These are phyloP conservation scores for Timema podura DNA, from an alignment of 2,888 invertebrate species.

Conservation along the genomic window DNA sequence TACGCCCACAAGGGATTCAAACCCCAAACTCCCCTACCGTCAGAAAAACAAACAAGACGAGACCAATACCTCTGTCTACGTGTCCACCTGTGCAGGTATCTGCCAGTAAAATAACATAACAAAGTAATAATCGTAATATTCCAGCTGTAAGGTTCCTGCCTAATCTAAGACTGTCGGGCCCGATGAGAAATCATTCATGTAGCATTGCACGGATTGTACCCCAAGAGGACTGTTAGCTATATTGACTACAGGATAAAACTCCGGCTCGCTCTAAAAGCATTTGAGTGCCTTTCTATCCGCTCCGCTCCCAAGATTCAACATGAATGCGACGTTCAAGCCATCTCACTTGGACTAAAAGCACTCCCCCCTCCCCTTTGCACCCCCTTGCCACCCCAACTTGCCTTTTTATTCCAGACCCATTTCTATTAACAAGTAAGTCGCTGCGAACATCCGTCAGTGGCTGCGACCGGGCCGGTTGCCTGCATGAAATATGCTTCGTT, in stretches of 20 bases:
- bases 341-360: constrained; percentile 30
- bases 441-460: not conserved
- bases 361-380: constrained; percentile 16
- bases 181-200: too few species aligned
- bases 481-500: not conserved
- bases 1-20: too few species aligned
- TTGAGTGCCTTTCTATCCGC: constrained; percentile 39
- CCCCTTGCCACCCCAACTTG: not conserved
- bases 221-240: constrained; percentile 21
- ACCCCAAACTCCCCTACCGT: too few species aligned
- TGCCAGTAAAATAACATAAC: too few species aligned
- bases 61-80: too few species aligned
- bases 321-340: constrained; percentile 27
- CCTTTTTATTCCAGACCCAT: constrained; percentile 1
- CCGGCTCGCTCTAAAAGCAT: constrained; percentile 45
- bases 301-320: constrained; percentile 30
- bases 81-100: too few species aligned
- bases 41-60: too few species aligned
- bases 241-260: constrained; percentile 42
- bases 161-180: too few species aligned
- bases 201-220: not conserved
- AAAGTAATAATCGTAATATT: too few species aligned
- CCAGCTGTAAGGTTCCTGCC: too few species aligned
- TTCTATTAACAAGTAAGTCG: constrained; percentile 13
- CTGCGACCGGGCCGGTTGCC: not conserved